Percentiles rank a stretch among this genome's conserved stretches.
Conservation (phyloP, 2,113 vertebrate species). For the Neotragus moschatus region DNA sequence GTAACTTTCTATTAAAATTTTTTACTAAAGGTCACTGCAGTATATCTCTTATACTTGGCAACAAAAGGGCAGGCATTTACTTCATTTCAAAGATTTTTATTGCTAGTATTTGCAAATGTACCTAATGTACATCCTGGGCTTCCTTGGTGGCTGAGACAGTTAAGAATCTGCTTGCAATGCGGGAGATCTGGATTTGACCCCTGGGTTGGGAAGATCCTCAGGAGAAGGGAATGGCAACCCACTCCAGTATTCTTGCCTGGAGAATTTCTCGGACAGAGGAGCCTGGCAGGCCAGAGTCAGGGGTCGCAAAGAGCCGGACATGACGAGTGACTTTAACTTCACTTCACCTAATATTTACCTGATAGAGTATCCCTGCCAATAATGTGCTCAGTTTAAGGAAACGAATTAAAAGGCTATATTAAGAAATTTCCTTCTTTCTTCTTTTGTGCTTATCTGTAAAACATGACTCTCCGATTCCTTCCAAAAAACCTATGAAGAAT, state of each 20-base stretch:
- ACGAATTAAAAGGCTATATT: background rate
- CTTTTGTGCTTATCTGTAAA: background rate
- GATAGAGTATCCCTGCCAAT: background rate
- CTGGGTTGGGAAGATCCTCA: background rate
- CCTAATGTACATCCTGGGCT: background rate
- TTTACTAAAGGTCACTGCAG: background rate
- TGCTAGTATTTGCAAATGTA: background rate
- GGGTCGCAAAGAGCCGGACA: background rate
- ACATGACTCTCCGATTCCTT: background rate
- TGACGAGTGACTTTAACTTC: background rate
- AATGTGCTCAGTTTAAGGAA: background rate
- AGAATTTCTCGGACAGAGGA: background rate
- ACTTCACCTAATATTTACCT: background rate
- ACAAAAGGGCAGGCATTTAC: background rate
- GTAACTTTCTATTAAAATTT: background rate
- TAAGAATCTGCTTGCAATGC: background rate
- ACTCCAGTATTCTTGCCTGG: background rate
- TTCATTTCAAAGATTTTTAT: background rate
- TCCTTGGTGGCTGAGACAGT: background rate
- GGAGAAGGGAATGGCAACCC: background rate
- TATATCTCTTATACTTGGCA: background rate
- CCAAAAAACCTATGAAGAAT: background rate
- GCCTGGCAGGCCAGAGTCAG: background rate
- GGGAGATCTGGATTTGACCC: background rate
- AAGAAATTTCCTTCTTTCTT: background rate